Evolutionary conservation across 2,113 vertebrate species (phyloP), one percentile per base, ranked within the genome.

Genomic region (Hippocampus barbouri): DNA sequence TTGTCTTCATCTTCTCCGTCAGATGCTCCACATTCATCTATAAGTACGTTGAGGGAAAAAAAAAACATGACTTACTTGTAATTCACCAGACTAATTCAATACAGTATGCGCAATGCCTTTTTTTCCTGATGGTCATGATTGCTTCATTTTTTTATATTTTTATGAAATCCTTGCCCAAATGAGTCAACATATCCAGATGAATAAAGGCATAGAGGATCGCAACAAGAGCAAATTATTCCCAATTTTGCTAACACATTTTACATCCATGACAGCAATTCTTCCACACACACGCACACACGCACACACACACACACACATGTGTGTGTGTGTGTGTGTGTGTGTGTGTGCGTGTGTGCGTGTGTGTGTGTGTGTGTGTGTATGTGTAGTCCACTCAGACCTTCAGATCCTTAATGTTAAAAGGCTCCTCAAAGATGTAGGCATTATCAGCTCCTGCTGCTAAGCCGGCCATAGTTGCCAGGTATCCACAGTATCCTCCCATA

Each of bases 401-500:
- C 4, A 98, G 84, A 70, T 98, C 94, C 0, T 61, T 94, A 79
- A 97, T 98, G 85, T 79, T 93, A 86, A 97, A 95, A 21, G 75
- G 85, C 1, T 98, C 97, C 81, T 98, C 96, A 40, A 85, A 95
- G 86, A 98, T 96, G 83, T 98, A 98, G 64, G 93, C 96, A 0
- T 94, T 95, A 0, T 98, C 97, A 0, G 97, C 97, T 0, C 97
- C 97, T 0, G 92, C 89, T 0, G 97, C 93, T 78, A 98, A 82
- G n/a, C 94, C 97, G 0, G 96, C 94, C 94, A 96, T 94, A 81
- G 96, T 97, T 77, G 97, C 96, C 82, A 98, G 83, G 84, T 98
- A 98, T n/a, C 96, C 97, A 0, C 96, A 98, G 87, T 93, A 95
- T 75, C 97, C 97, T 0, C 97, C 97, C 97, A 98, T 97, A 0